Evolutionary conservation across 2,797 vertebrate species (phyloP), one percentile per base, ranked within the genome.

Genomic region (Poeciliopsis paucimaculata): DNA sequence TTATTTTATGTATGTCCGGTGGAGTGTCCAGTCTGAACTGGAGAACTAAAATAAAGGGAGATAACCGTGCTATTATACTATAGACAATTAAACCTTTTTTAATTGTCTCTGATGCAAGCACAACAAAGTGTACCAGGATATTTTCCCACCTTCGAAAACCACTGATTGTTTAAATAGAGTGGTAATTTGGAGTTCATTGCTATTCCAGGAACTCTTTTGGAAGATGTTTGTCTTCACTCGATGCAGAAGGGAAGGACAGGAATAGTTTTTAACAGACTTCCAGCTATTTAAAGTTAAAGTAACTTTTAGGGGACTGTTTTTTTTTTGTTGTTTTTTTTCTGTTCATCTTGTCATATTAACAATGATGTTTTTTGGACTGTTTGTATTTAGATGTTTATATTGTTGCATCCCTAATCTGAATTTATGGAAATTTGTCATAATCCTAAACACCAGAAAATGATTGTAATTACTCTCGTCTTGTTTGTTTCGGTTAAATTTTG

Each of bases 401-500:
- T 31, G 49, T 68, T 78, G 28, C 64, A n/a, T 23, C 20, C 41
- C 31, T 2, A 70, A 78, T 79, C 47, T 77, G 73, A 71, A 60
- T 62, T 83, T 53, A 76, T 73, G 47, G 77, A 83, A 80, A 73
- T 78, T n/a, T 70, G 43, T 80, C 82, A 84, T 88, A 89, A 77
- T 70, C 72, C 55, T 57, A 82, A 82, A 85, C 43, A 2, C 46
- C 77, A 86, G 62, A 70, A 57, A 88, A 79, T 78, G 82, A 81
- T 81, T 74, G 47, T 77, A 70, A 81, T 28, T 80, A 83, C 85
- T 76, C 79, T 77, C 73, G 28, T 68, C 64, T 77, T 79, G 68
- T 78, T 64, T 86, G 83, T 85, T 82, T 85, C 81, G 79, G 79
- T 82, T 49, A 1, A 43, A 81, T 82, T 77, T 78, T 84, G 84